A percentile compares a stretch with the other conserved stretches of the same genome.
phyloP scores from a whole-genome alignment of 1,140 invertebrate genomes.

The Lucilia sericata region DNA sequence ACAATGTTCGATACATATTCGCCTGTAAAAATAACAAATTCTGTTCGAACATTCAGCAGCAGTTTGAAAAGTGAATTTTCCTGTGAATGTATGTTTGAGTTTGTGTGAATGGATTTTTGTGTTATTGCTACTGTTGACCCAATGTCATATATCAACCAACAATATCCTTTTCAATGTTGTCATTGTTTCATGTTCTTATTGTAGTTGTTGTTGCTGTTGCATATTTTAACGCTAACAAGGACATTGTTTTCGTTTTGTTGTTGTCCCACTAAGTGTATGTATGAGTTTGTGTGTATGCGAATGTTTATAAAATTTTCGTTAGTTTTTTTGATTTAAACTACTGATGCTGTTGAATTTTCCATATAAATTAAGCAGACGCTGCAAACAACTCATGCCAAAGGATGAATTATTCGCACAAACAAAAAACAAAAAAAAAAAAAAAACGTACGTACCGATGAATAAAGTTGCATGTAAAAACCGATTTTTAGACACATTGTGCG shows the following conservation, averaged over 20 bases:
- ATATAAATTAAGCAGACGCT: conserved; percentile 14
- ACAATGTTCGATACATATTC: too few relatives aligned
- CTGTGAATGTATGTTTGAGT: not conserved
- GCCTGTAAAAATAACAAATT: too few relatives aligned
- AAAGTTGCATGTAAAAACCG: conserved; percentile 8
- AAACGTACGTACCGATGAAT: not conserved
- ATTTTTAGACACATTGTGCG: not conserved
- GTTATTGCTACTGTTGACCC: not conserved
- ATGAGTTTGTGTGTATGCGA: not conserved
- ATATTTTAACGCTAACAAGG: not conserved
- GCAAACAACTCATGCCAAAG: not conserved
- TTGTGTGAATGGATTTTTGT: not conserved
- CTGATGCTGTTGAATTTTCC: not conserved
- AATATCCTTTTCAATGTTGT: conserved; percentile 12
- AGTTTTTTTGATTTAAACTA: not conserved
- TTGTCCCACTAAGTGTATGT: not conserved
- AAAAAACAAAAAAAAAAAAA: not conserved
- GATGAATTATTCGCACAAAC: not conserved
- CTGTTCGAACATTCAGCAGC: too few relatives aligned
- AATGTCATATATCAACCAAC: not conserved
- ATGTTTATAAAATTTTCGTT: conserved; percentile 10
- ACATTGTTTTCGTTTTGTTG: not conserved
- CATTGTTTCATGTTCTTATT: not conserved
- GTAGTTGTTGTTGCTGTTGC: not conserved
- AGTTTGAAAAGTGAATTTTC: too few relatives aligned